These are phyloP conservation scores for Anseranas semipalmata DNA, from an alignment of 2,113 vertebrate species.

Conservation along the genomic window DNA sequence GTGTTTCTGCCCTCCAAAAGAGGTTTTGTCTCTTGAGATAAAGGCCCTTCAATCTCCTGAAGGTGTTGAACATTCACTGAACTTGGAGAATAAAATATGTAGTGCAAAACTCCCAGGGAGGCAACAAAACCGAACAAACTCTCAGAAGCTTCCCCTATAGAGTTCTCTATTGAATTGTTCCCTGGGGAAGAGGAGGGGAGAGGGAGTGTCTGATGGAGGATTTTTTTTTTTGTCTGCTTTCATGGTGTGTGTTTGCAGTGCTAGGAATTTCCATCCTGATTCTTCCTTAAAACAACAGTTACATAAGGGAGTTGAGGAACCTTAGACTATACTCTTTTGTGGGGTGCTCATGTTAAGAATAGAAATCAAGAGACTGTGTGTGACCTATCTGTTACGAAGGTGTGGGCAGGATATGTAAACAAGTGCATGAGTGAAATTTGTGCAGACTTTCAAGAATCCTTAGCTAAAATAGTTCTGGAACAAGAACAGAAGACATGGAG, in stretches of 20 bases:
- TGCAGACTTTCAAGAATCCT: not conserved
- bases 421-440: not conserved
- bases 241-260: not conserved
- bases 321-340: not conserved
- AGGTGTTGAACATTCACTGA: not conserved
- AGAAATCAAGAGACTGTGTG: not conserved
- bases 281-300: not conserved
- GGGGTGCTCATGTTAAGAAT: not conserved
- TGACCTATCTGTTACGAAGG: not conserved
- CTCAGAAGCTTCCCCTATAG: not conserved
- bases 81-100: not conserved
- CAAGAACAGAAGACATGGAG: not conserved
- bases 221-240: not conserved
- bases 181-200: not conserved
- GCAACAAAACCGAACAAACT: not conserved
- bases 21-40: not conserved
- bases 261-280: not conserved
- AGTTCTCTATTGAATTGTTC: not conserved
- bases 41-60: not conserved
- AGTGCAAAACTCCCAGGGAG: not conserved
- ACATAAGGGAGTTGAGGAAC: not conserved
- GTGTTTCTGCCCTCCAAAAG: not conserved
- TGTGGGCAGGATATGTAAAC: not conserved
- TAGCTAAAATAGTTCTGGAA: not conserved
- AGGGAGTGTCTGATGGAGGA: not conserved